phyloP scores from a whole-genome alignment of 2,113 vertebrate genomes.

The Megaleporinus macrocephalus region DNA sequence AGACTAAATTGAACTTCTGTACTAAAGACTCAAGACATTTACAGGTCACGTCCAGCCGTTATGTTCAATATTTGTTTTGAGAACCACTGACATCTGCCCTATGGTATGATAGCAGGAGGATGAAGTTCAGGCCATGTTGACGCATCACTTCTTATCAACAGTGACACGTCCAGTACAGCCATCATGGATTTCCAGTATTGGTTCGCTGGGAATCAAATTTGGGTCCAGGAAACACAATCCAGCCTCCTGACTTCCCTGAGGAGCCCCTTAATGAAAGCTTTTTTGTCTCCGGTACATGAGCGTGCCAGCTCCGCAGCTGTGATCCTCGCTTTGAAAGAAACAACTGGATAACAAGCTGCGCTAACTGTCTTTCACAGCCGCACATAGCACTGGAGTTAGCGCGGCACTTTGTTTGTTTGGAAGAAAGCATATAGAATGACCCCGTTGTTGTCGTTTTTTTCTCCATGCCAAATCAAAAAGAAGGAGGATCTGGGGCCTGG shows the following conservation, averaged over 20 bases:
- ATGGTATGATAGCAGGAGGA: too few relatives aligned
- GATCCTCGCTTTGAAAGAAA: background rate
- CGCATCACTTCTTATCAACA: too few relatives aligned
- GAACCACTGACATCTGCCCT: too few relatives aligned
- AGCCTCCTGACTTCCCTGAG: background rate
- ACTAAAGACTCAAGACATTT: too few relatives aligned
- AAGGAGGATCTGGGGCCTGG: constrained; percentile 28
- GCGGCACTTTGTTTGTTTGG: background rate
- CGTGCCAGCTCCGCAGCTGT: background rate
- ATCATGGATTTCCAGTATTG: background rate
- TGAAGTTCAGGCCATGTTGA: too few relatives aligned
- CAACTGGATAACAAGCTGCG: background rate
- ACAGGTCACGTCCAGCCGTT: too few relatives aligned
- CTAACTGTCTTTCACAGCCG: background rate
- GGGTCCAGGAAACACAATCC: background rate
- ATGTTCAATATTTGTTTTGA: too few relatives aligned
- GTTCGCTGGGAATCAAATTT: background rate
- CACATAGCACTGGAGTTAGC: background rate
- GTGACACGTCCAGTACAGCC: background rate
- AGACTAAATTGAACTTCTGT: too few relatives aligned
- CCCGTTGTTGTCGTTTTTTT: constrained; percentile 1
- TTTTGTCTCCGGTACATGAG: background rate
- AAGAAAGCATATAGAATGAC: background rate
- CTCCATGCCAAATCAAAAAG: background rate
- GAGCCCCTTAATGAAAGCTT: background rate